A percentile compares a stretch with the other conserved stretches of the same genome.
Conservation (phyloP, 2,113 vertebrate species). For the Castor canadensis region DNA sequence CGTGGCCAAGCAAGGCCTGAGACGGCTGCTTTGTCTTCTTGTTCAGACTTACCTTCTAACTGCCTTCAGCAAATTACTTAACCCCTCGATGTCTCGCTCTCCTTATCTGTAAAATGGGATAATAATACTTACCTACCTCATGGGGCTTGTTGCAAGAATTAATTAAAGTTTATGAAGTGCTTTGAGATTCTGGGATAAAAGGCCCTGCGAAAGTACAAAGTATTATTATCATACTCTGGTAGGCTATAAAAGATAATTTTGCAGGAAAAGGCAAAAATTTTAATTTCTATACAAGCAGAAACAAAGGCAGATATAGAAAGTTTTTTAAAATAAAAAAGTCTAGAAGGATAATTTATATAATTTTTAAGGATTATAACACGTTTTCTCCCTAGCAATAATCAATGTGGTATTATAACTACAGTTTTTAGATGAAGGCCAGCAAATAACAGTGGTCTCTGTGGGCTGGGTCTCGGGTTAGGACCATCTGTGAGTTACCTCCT, state of each 20-base stretch:
- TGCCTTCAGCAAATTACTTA: slow-evolving; percentile 68
- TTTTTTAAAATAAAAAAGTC: slow-evolving; percentile 1
- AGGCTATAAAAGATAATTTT: slow-evolving; percentile 77
- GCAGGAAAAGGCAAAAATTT: slow-evolving; percentile 80
- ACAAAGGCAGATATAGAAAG: slow-evolving; percentile 78
- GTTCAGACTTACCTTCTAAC: slow-evolving; percentile 72
- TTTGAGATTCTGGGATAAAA: slow-evolving; percentile 79
- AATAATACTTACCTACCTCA: slow-evolving; percentile 76
- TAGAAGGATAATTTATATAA: slow-evolving; percentile 69
- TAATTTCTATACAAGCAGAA: slow-evolving; percentile 80
- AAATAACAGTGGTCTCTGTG: background rate
- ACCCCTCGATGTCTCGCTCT: slow-evolving; percentile 64
- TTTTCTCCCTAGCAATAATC: slow-evolving; percentile 64
- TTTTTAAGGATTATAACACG: slow-evolving; percentile 55
- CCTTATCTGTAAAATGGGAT: slow-evolving; percentile 78
- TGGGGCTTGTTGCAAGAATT: slow-evolving; percentile 79
- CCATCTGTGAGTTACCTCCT: accelerated
- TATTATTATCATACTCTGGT: slow-evolving; percentile 72
- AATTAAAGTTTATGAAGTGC: slow-evolving; percentile 79
- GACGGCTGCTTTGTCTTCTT: slow-evolving; percentile 1
- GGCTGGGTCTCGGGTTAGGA: background rate
- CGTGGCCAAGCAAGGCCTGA: background rate
- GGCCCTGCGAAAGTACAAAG: slow-evolving; percentile 65
- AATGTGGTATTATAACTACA: slow-evolving; percentile 54
- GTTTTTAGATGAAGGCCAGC: background rate